Percentiles rank a stretch among this genome's conserved stretches.
These are phyloP conservation scores for Stenichneumon culpator DNA, from an alignment of 2,888 invertebrate genomes.

Conservation along the genomic window DNA sequence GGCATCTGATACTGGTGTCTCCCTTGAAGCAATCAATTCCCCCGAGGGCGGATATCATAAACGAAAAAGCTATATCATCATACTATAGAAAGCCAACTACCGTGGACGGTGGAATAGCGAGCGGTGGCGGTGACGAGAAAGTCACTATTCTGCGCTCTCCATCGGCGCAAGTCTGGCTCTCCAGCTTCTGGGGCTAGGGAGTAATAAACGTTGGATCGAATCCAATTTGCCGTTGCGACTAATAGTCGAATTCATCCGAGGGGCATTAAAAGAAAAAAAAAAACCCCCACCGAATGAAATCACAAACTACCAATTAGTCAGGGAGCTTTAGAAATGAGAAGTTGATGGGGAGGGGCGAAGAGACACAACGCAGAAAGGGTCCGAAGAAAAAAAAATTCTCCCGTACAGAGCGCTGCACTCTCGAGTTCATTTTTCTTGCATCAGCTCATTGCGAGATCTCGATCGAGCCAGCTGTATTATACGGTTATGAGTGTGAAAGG, in stretches of 20 bases:
- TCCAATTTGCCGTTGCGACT: background rate
- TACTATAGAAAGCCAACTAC: slow-evolving; percentile 25
- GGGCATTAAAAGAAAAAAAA: background rate
- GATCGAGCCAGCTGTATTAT: slow-evolving; percentile 57
- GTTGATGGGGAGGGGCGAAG: background rate
- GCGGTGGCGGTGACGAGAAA: slow-evolving; percentile 77
- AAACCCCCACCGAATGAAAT: background rate
- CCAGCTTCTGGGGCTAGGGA: slow-evolving; percentile 74
- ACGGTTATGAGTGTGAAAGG: slow-evolving; percentile 25
- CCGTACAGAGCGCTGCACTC: background rate
- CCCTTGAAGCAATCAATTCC: slow-evolving; percentile 74
- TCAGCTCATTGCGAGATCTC: slow-evolving; percentile 15
- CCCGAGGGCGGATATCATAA: slow-evolving; percentile 58
- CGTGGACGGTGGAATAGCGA: slow-evolving; percentile 60
- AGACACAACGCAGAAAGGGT: background rate
- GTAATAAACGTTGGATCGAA: background rate
- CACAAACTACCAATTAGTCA: background rate
- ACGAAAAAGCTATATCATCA: background rate
- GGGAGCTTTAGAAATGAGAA: background rate
- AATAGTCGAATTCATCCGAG: background rate
- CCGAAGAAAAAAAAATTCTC: background rate
- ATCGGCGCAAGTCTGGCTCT: slow-evolving; percentile 74
- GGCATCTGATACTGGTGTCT: slow-evolving; percentile 78
- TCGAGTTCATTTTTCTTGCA: slow-evolving; percentile 5
- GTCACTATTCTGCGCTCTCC: slow-evolving; percentile 74